Conservation (phyloP, 2,888 invertebrate species). For the Trissoscelio sp. region DNA sequence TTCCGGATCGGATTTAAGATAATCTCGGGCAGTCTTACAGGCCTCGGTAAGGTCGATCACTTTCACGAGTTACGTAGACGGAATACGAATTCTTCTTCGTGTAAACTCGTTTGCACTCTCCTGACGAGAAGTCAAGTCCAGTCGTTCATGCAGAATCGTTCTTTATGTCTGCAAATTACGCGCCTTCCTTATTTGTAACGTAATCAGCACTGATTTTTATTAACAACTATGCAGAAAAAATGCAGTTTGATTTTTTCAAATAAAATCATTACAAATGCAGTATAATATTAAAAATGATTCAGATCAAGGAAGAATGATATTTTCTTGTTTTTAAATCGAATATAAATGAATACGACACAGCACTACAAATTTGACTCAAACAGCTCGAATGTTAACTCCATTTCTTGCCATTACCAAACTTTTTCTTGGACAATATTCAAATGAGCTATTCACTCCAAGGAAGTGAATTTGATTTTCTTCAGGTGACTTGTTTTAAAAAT, state of each 20-base stretch:
- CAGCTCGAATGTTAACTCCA: too few relatives aligned
- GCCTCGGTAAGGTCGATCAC: conserved; percentile 78
- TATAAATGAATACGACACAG: too few relatives aligned
- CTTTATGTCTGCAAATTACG: conserved; percentile 44
- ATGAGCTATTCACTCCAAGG: too few relatives aligned
- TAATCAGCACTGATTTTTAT: conserved; percentile 47
- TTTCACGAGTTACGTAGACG: conserved; percentile 76
- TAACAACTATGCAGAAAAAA: conserved; percentile 3
- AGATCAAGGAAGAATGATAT: too few relatives aligned
- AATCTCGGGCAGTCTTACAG: conserved; percentile 60
- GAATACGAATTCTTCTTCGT: conserved; percentile 68
- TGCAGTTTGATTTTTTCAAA: not conserved
- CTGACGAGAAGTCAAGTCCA: conserved; percentile 59
- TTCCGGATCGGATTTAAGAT: conserved; percentile 58
- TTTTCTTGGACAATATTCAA: too few relatives aligned
- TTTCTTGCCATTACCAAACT: too few relatives aligned
- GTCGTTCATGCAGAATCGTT: conserved; percentile 22
- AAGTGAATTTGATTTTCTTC: too few relatives aligned
- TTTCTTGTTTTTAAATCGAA: too few relatives aligned
- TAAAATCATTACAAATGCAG: too few relatives aligned
- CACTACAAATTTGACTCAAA: too few relatives aligned
- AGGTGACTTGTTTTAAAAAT: too few relatives aligned
- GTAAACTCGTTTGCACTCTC: conserved; percentile 66
- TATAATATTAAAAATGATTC: too few relatives aligned
- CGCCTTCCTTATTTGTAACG: conserved; percentile 40